Evolutionary conservation across 2,113 vertebrate species (phyloP).

Genomic region (human (Homo sapiens)): GRCh38 chr7:28201501-28202000

Average conservation of each 20-base stretch:
- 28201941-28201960: background rate
- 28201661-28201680: conserved; percentile 16
- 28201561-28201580: background rate
- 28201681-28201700: background rate
- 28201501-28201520: background rate
- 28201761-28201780: background rate
- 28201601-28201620: background rate
- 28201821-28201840: background rate
- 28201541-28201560: background rate
- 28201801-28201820: background rate
- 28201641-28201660: conserved; percentile 9
- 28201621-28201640: conserved; percentile 20
- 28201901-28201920: background rate
- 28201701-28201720: conserved; percentile 12
- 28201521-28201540: background rate
- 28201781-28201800: background rate
- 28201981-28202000: background rate
- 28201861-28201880: background rate
- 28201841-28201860: background rate
- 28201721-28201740: background rate
- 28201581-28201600: background rate
- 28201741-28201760: background rate
- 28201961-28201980: background rate
- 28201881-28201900: background rate
- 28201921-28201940: background rate